Percentiles rank a stretch among this genome's conserved stretches.
Conservation (phyloP, 2,113 vertebrate species). For the Lipophrys pholis region DNA sequence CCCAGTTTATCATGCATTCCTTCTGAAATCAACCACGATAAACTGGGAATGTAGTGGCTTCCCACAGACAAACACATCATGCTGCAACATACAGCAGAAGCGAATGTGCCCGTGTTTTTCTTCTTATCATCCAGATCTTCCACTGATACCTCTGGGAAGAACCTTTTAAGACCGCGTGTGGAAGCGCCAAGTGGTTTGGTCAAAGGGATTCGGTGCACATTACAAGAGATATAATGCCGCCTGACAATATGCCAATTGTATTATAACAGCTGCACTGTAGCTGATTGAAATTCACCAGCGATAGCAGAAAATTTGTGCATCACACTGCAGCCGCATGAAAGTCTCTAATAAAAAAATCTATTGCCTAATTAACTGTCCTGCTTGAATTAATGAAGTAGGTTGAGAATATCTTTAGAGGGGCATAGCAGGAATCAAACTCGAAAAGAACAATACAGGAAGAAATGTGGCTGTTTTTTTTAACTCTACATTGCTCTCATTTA, state of each 20-base stretch:
- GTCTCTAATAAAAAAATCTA: slow-evolving; percentile 67
- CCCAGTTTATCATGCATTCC: neutral
- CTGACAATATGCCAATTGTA: slow-evolving; percentile 27
- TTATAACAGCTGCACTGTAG: slow-evolving; percentile 43
- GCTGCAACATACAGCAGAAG: neutral
- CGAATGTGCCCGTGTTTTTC: neutral
- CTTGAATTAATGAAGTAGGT: slow-evolving; percentile 67
- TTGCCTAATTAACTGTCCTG: slow-evolving; percentile 71
- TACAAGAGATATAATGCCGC: neutral
- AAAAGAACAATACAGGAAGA: slow-evolving; percentile 22
- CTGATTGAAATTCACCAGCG: slow-evolving; percentile 73
- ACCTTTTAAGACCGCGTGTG: neutral
- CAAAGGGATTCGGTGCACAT: slow-evolving; percentile 5
- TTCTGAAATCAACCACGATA: slow-evolving; percentile 6
- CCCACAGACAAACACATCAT: neutral
- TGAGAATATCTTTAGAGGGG: slow-evolving; percentile 58
- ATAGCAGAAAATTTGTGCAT: slow-evolving; percentile 60
- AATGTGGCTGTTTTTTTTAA: neutral
- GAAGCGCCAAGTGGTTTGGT: neutral
- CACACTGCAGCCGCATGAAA: slow-evolving; percentile 61
- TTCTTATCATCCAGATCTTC: neutral
- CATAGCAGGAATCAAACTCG: slow-evolving; percentile 29
- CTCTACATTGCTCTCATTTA: slow-evolving; percentile 2
- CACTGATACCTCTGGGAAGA: slow-evolving; percentile 2
- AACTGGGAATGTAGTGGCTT: slow-evolving; percentile 8